Evolutionary conservation across 2,888 invertebrate genomes (phyloP).

Genomic region (Trissonchulus sp.): DNA sequence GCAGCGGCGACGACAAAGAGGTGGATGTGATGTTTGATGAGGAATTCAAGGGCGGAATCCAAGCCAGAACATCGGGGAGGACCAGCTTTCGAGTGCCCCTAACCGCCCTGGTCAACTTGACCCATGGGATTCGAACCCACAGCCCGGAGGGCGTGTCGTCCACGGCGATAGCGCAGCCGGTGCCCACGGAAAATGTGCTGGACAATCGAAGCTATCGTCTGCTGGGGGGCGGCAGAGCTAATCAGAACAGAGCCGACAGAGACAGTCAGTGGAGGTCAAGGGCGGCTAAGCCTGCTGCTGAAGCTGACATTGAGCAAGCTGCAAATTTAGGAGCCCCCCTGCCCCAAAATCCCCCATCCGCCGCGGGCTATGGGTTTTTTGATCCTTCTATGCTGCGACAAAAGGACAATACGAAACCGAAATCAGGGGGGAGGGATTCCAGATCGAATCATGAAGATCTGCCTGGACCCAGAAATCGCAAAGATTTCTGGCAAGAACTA

Average conservation of each 20-base stretch:
- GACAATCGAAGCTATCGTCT: background rate
- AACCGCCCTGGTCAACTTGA: slow-evolving; percentile 62
- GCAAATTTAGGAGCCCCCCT: background rate
- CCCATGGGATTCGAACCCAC: slow-evolving; percentile 52
- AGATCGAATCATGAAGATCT: no score
- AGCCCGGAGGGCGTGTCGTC: background rate
- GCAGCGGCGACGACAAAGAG: slow-evolving; percentile 60
- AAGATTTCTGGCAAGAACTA: no score
- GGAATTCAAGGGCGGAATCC: slow-evolving; percentile 65
- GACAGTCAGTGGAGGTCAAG: background rate
- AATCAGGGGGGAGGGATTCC: no score
- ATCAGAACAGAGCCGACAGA: background rate
- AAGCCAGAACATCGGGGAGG: slow-evolving; percentile 51
- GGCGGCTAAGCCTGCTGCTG: background rate
- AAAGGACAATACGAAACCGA: background rate
- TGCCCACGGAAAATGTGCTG: background rate
- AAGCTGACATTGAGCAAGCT: background rate
- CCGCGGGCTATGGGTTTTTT: slow-evolving; percentile 14
- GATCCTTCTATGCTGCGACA: slow-evolving; percentile 8
- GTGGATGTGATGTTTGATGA: slow-evolving; percentile 77
- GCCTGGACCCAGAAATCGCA: no score
- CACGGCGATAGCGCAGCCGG: background rate
- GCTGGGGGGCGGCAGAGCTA: background rate
- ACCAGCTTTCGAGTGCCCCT: slow-evolving; percentile 59
- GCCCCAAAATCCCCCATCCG: background rate